A percentile compares a stretch with the other conserved stretches of the same genome.
Conservation (phyloP, 2,113 vertebrate genomes). For the Cephalopterus ornatus region DNA sequence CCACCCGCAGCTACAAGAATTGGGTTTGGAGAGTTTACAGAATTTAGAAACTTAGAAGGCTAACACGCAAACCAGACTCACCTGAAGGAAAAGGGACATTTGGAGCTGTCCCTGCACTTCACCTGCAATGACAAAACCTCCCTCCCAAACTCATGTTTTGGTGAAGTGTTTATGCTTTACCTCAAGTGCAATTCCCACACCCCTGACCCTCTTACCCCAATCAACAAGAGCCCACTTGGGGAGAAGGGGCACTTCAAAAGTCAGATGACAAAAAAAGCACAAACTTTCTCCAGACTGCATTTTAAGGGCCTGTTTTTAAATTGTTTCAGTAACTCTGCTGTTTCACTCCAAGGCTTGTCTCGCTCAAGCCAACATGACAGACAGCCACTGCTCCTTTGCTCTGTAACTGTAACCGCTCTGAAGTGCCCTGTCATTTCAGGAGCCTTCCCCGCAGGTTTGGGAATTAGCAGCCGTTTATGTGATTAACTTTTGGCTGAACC, state of each 20-base stretch:
- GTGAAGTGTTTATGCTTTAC: not conserved
- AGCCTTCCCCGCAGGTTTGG: not conserved
- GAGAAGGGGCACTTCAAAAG: not conserved
- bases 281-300: not conserved
- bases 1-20: not conserved
- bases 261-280: not conserved
- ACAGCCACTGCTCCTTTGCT: not conserved
- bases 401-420: not conserved
- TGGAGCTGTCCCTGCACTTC: not conserved
- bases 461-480: not conserved
- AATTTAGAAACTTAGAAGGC: not conserved
- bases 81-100: not conserved
- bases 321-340: not conserved
- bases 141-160: not conserved
- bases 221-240: accelerated
- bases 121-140: not conserved
- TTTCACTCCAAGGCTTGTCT: not conserved
- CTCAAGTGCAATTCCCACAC: not conserved
- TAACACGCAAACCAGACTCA: not conserved
- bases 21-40: not conserved
- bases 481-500: not conserved
- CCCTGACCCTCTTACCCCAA: not conserved
- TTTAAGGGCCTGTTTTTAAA: not conserved
- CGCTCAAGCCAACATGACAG: not conserved
- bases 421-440: not conserved